Conservation (phyloP, 2,797 vertebrate species). For the Anguilla anguilla region DNA sequence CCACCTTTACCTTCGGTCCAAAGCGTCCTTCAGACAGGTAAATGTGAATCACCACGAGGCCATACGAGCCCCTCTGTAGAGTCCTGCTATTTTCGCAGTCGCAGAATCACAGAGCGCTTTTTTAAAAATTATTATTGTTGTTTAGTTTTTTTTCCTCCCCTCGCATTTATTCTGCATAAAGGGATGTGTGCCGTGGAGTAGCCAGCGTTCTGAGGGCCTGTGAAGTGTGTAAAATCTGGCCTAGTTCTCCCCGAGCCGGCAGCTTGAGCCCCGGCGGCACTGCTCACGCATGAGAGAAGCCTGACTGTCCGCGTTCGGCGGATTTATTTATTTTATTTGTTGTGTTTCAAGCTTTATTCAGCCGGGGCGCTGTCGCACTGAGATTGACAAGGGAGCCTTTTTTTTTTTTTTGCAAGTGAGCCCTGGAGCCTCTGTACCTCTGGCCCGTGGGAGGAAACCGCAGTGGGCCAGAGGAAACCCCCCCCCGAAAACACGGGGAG, state of each 20-base stretch:
- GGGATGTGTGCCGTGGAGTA: constrained; percentile 52
- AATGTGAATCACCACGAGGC: constrained; percentile 9
- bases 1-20: background rate
- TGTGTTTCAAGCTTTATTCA: too few relatives aligned
- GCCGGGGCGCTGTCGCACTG: too few relatives aligned
- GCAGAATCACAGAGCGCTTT: constrained; percentile 6
- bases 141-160: constrained; percentile 34
- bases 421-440: too few relatives aligned
- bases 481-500: too few relatives aligned
- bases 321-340: too few relatives aligned
- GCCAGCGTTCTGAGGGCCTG: constrained; percentile 53
- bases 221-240: constrained; percentile 77
- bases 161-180: constrained; percentile 39
- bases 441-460: too few relatives aligned
- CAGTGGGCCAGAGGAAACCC: too few relatives aligned
- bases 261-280: constrained; percentile 61
- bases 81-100: constrained; percentile 25
- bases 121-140: background rate
- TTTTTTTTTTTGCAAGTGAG: too few relatives aligned
- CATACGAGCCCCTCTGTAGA: constrained; percentile 29
- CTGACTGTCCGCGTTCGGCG: constrained; percentile 50
- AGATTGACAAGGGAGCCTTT: too few relatives aligned
- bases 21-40: constrained; percentile 3
- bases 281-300: constrained; percentile 61
- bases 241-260: constrained; percentile 73